Evolutionary conservation across 1,140 invertebrate genomes (phyloP).

Genomic region (Melipona quadrifasciata): DNA sequence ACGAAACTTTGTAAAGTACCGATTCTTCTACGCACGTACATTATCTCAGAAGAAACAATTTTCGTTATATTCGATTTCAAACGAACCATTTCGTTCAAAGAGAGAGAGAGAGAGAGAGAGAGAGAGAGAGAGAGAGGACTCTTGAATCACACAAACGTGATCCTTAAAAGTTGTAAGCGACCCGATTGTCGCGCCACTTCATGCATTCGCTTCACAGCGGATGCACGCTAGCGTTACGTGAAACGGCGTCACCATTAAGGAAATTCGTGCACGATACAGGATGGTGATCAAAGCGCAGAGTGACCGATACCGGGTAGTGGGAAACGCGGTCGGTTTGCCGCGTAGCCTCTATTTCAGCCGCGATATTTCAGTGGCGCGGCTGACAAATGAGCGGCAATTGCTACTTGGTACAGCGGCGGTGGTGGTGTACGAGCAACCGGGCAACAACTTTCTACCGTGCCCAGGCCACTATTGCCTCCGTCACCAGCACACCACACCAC

Average conservation of each 20-base stretch:
- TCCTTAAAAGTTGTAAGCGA: constrained; percentile 18
- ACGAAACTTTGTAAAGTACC: neutral
- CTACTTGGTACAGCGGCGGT: constrained; percentile 61
- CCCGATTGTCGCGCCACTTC: neutral
- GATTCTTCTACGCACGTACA: neutral
- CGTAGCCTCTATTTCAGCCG: constrained; percentile 53
- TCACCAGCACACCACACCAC: neutral
- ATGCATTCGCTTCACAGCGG: neutral
- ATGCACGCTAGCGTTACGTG: neutral
- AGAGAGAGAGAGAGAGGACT: neutral
- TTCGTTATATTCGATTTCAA: neutral
- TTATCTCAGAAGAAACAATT: too few species aligned
- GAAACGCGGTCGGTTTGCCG: constrained; percentile 41
- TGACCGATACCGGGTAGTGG: constrained; percentile 32
- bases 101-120: neutral
- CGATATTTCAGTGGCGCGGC: constrained; percentile 65
- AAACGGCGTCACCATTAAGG: constrained; percentile 35
- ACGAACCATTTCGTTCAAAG: neutral
- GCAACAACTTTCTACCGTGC: constrained; percentile 62
- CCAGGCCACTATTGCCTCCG: neutral
- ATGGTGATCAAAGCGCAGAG: constrained; percentile 42
- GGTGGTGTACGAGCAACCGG: constrained; percentile 36
- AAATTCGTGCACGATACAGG: constrained; percentile 26
- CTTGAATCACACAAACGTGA: too few species aligned
- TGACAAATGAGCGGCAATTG: constrained; percentile 71